Percentiles rank a stretch among this genome's conserved stretches.
Evolutionary conservation across 2,888 invertebrate genomes (phyloP).

Genomic region (Acrobasis suavella): DNA sequence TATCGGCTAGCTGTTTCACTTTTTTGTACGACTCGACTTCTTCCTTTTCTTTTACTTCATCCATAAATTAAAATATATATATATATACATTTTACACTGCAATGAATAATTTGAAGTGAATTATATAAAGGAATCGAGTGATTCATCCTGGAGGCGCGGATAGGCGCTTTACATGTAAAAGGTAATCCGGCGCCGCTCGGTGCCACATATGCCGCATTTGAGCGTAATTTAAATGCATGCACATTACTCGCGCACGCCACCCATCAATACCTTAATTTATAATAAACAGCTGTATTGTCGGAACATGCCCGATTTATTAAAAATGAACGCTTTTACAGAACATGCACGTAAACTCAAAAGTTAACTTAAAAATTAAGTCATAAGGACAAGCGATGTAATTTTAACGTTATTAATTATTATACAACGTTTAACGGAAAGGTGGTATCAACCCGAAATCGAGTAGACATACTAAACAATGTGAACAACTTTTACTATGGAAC

Average conservation of each 20-base stretch:
- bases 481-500: too few species aligned
- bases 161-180: conserved; percentile 37
- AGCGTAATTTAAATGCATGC: conserved; percentile 73
- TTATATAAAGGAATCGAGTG: neutral
- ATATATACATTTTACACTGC: too few species aligned
- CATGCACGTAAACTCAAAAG: neutral
- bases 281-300: conserved; percentile 61
- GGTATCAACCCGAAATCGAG: too few species aligned
- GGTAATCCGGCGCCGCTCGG: conserved; percentile 37
- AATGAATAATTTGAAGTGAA: neutral
- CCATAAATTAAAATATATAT: too few species aligned
- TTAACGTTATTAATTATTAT: too few species aligned
- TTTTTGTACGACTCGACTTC: too few species aligned
- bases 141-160: conserved; percentile 10
- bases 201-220: conserved; percentile 56
- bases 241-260: conserved; percentile 58
- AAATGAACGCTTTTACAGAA: conserved; percentile 1
- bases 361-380: conserved; percentile 57
- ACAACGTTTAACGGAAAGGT: too few species aligned
- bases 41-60: too few species aligned
- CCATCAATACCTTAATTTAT: conserved; percentile 63
- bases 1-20: too few species aligned
- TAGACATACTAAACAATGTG: too few species aligned
- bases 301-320: conserved; percentile 32
- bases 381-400: too few species aligned